These are phyloP conservation scores for Rhinolophus ferrumequinum DNA, from an alignment of 2,113 vertebrate species.

Conservation along the genomic window DNA sequence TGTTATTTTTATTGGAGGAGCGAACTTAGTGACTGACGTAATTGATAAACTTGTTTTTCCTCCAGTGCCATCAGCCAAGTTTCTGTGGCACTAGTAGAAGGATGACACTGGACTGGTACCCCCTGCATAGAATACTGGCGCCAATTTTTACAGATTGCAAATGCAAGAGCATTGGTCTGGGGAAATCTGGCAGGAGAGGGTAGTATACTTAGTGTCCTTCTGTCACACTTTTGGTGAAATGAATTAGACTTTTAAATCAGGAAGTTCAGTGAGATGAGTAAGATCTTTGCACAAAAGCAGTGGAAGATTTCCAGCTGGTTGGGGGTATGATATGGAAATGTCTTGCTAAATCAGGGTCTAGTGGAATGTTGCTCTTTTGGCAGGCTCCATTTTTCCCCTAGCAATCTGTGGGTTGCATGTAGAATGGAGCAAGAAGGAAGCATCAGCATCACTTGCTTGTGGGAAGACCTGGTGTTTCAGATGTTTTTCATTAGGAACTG, in stretches of 20 bases:
- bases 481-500: constrained; percentile 61
- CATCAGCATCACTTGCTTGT: background rate
- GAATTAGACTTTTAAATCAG: constrained; percentile 57
- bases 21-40: background rate
- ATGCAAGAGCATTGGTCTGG: background rate
- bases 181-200: background rate
- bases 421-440: background rate
- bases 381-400: constrained; percentile 49
- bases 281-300: constrained; percentile 75
- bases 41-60: background rate
- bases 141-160: background rate
- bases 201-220: constrained; percentile 21
- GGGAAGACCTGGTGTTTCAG: constrained; percentile 31
- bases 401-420: background rate
- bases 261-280: constrained; percentile 10
- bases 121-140: background rate
- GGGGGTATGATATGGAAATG: constrained; percentile 37
- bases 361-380: constrained; percentile 59
- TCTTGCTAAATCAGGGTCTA: constrained; percentile 72
- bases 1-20: background rate
- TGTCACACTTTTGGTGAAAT: background rate
- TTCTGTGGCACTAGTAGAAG: background rate
- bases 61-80: background rate
- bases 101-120: background rate
- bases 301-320: constrained; percentile 62